Evolutionary conservation across 2,888 invertebrate species (phyloP).

Genomic region (Troglohyphantes excavatus): DNA sequence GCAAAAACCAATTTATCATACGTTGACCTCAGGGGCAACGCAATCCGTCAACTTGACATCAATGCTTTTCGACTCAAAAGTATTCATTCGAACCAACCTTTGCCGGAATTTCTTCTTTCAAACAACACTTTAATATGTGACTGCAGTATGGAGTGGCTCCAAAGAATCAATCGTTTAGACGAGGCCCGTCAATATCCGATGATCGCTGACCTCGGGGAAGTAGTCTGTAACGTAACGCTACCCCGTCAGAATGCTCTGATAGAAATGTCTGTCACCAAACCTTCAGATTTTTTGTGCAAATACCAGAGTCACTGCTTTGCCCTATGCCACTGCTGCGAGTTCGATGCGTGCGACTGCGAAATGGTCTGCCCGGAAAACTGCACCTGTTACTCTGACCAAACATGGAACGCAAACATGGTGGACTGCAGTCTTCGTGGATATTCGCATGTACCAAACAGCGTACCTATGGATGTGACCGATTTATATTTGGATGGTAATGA

Average conservation of each 20-base stretch:
- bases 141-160: slow-evolving; percentile 95
- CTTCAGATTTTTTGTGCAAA: slow-evolving; percentile 92
- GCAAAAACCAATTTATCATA: slow-evolving; percentile 93
- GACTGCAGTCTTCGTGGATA: slow-evolving; percentile 88
- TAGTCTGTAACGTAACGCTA: slow-evolving; percentile 91
- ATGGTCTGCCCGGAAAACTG: slow-evolving; percentile 94
- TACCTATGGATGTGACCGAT: slow-evolving; percentile 95
- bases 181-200: slow-evolving; percentile 89
- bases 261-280: slow-evolving; percentile 90
- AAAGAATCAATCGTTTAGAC: slow-evolving; percentile 88
- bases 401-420: slow-evolving; percentile 92
- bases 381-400: slow-evolving; percentile 93
- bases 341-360: slow-evolving; percentile 95
- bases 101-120: slow-evolving; percentile 92
- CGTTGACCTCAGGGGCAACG: slow-evolving; percentile 96
- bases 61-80: slow-evolving; percentile 92
- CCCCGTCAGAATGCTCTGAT: slow-evolving; percentile 88
- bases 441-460: slow-evolving; percentile 87
- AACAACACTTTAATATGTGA: slow-evolving; percentile 94
- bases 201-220: slow-evolving; percentile 91
- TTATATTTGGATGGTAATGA: slow-evolving; percentile 93
- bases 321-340: slow-evolving; percentile 94
- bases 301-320: slow-evolving; percentile 93
- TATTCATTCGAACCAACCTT: slow-evolving; percentile 87
- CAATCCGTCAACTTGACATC: slow-evolving; percentile 93